Evolutionary conservation across 2,888 invertebrate species (phyloP), one percentile per base, ranked within the genome.

Genomic region (Rapana venosa): DNA sequence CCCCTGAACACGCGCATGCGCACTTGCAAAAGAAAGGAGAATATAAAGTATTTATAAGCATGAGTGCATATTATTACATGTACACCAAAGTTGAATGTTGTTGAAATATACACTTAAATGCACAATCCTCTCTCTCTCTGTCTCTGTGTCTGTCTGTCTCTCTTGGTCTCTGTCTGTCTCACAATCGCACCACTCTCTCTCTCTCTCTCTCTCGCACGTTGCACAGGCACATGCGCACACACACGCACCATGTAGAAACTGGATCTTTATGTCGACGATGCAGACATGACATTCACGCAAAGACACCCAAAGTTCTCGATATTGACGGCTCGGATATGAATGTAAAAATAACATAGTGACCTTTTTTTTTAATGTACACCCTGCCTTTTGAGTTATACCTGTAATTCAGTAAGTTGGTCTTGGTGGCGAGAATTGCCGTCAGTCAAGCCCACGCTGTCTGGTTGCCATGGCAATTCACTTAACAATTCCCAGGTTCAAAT

Each of bases 71-170:
- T 47, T 2, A 2, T 2, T 2, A 8, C 8, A 47, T 47, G 47
- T 47, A 47, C 47, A 8, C 47, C 2, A 47, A 47, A 47, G 47
- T 47, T 47, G 47, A 47, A 47, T 30, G 30, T 1, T 74, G 2
- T 74, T 74, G 6, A 74, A 74, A 5, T 74, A 26, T n/a, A n/a
- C 74, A 74, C n/a, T 74, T 30, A n/a, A 20, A n/a, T 74, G 11
- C 13, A 13, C n/a, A n/a, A 13, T 13, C n/a, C 74, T n/a, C 74
- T 74, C 74, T 74, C 74, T 74, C 30, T 74, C 74, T 74, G n/a
- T 74, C 74, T 74, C 74, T 74, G n/a, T 74, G n/a, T 74, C 74
- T 74, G n/a, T 74, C 74, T 74, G n/a, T 74, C 74, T 74, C 74
- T 74, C 74, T 74, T n/a, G n/a, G n/a, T n/a, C 26, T 13, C 74